Base-by-base conservation (phyloP, 2,888 invertebrate genomes). In the Hirtodrosophila cameraria region DNA sequence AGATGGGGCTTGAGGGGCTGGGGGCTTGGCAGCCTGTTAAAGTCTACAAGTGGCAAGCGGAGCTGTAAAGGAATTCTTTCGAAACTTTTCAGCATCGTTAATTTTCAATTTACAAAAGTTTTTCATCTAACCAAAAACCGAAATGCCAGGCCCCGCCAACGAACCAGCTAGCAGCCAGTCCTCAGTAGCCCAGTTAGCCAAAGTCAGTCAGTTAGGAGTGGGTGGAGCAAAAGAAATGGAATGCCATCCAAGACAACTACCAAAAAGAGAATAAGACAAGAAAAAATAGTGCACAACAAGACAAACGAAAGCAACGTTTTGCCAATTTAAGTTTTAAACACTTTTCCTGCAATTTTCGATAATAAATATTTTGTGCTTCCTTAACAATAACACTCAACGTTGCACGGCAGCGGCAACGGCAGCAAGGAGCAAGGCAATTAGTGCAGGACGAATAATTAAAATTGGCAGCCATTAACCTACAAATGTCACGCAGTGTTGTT, bases 41-140 rank as follows among this genome's bases (percentile, higher is more conserved):
- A 74, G 67, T 74, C 70, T 63, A 55, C 54, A 64, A 70, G 67
- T 75, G 59, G 64, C 72, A 64, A 41, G n/a, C n/a, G 54, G 46
- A 50, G 49, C 61, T 46, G 62, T 8, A 59, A 59, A 45, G 62
- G 45, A 72, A 78, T 76, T 76, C 67, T 76, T 77, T 69, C 54
- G 43, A 72, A 75, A 81, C 70, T 81, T 80, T 81, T 81, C 81
- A 81, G 81, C 82, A 81, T 81, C 81, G 81, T 81, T 81, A 81
- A 81, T 81, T 81, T 81, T 81, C 82, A 81, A 82, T 82, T 82
- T 82, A 73, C 69, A 72, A 82, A 82, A 82, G 63, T 82, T 81
- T 78, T 69, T 71, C 77, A 75, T 75, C 67, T 67, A 62, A 59
- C 73, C 62, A 67, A 71, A 73, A 77, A 58, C 72, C 61, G 59